Evolutionary conservation across 2,888 invertebrate species (phyloP).

Genomic region (Coremacera marginata): DNA sequence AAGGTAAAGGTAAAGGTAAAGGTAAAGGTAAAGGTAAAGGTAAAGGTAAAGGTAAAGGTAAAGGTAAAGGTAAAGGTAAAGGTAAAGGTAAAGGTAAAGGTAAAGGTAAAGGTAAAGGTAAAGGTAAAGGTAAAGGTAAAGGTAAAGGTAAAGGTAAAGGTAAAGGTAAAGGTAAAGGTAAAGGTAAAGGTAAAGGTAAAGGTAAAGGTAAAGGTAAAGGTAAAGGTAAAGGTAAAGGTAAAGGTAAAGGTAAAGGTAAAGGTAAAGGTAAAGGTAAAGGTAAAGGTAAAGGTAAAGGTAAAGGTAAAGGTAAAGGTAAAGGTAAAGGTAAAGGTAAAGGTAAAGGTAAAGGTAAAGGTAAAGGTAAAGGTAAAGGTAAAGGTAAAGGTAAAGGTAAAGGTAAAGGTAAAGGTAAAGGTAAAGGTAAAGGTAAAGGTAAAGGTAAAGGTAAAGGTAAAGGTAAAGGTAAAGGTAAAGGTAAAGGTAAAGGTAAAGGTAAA

Average conservation of each 20-base stretch:
- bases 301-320: constrained; percentile 12
- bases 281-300: constrained; percentile 13
- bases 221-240: constrained; percentile 6
- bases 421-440: constrained; percentile 19
- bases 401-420: constrained; percentile 19
- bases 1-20: constrained; percentile 19
- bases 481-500: constrained; percentile 18
- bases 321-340: neutral
- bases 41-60: constrained; percentile 19
- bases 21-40: constrained; percentile 16
- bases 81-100: too few relatives aligned
- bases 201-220: neutral
- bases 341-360: constrained; percentile 5
- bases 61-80: too few relatives aligned
- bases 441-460: constrained; percentile 17
- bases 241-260: constrained; percentile 13
- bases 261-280: constrained; percentile 16
- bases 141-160: too few relatives aligned
- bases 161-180: too few relatives aligned
- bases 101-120: too few relatives aligned
- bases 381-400: constrained; percentile 17
- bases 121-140: too few relatives aligned
- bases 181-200: too few relatives aligned
- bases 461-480: constrained; percentile 16
- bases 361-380: constrained; percentile 17